A percentile compares a stretch with the other conserved stretches of the same genome.
phyloP scores from a whole-genome alignment of 2,797 vertebrate genomes.

The Tenualosa ilisha region DNA sequence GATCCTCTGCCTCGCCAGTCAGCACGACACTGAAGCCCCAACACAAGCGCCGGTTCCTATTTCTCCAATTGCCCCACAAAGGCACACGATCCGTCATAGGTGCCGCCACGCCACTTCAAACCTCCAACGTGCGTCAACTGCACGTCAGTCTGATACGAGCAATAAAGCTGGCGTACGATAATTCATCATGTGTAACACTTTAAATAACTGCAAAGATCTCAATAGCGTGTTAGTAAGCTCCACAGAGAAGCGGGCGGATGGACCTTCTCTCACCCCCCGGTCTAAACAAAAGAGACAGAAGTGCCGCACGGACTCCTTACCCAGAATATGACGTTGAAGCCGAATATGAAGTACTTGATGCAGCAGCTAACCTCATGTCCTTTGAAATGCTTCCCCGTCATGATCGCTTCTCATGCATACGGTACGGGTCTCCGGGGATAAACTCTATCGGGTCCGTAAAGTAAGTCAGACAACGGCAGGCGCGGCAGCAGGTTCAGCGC shows the following conservation, averaged over 20 bases:
- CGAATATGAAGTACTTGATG: constrained; percentile 99
- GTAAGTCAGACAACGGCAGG: not conserved
- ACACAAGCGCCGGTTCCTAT: no score
- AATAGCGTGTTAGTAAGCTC: no score
- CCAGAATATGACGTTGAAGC: constrained; percentile 99
- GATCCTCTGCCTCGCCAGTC: not conserved
- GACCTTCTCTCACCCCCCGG: not conserved
- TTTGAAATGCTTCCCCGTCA: constrained; percentile 95
- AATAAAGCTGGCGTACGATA: not conserved
- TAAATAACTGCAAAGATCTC: no score
- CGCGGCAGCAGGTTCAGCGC: constrained; percentile 38
- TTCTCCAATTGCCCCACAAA: not conserved
- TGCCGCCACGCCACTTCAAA: not conserved
- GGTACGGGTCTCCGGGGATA: constrained; percentile 27
- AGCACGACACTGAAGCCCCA: not conserved
- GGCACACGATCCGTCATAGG: not conserved
- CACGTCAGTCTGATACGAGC: not conserved
- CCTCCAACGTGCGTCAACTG: not conserved
- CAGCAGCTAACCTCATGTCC: constrained; percentile 99
- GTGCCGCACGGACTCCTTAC: constrained; percentile 70
- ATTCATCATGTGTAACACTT: not conserved
- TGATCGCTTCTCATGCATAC: constrained; percentile 81
- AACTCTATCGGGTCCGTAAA: constrained; percentile 35
- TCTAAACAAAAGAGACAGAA: not conserved
- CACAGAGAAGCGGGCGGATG: not conserved